phyloP scores from a whole-genome alignment of 2,797 vertebrate species.

The Phrynocephalus forsythii region DNA sequence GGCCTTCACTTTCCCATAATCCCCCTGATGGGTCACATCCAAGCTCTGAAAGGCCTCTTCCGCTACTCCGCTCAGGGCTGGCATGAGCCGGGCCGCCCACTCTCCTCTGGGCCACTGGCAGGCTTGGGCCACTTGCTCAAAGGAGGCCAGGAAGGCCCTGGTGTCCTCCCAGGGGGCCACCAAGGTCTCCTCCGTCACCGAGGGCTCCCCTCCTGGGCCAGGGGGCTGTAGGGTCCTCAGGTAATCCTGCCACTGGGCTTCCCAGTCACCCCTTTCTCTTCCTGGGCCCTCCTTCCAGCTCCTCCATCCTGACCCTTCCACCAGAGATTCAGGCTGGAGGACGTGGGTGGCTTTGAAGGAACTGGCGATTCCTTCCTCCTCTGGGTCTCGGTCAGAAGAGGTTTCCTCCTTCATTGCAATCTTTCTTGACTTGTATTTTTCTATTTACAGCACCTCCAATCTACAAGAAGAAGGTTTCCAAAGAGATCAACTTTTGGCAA shows the following conservation, averaged over 20 bases:
- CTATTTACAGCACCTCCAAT: not conserved
- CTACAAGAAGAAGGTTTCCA: not conserved
- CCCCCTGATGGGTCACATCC: constrained; percentile 18
- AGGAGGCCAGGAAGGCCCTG: not conserved
- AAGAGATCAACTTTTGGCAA: not conserved
- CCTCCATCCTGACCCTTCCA: not conserved
- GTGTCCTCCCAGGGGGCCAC: not conserved
- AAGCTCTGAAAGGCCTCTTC: not conserved
- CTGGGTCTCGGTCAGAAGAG: not conserved
- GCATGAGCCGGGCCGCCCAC: not conserved
- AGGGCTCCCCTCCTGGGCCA: not conserved
- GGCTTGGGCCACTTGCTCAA: constrained; percentile 11
- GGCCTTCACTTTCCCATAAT: no score
- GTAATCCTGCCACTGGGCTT: not conserved
- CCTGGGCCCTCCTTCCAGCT: no score
- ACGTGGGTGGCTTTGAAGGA: not conserved
- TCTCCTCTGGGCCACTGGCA: not conserved
- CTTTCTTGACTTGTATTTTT: no score
- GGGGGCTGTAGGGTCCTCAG: not conserved
- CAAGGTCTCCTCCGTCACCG: not conserved
- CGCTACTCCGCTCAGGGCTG: not conserved
- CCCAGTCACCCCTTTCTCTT: not conserved
- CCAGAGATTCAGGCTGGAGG: not conserved
- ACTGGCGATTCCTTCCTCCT: no score
- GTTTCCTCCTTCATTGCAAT: not conserved